Evolutionary conservation across 2,888 invertebrate genomes (phyloP), one percentile per base, ranked within the genome.

Genomic region (Meta bourneti): DNA sequence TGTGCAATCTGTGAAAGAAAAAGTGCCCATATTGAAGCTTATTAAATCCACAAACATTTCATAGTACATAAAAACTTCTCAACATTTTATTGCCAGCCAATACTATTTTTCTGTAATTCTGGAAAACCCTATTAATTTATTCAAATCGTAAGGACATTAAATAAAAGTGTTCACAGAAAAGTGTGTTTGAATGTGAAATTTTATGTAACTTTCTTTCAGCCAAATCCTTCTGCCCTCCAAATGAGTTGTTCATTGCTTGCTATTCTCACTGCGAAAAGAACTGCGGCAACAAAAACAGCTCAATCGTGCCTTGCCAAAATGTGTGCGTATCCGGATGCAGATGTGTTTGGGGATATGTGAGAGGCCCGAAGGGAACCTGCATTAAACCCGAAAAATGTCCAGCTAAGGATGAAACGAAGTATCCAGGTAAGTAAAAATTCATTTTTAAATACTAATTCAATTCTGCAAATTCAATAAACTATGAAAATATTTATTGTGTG

Each of bases 361-460:
- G 82, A 48, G 89, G 86, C 13, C 78, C 70, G 0, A 51, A 78
- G 19, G 71, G 52, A 71, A 48, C n/a, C 9, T 86, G 86, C 51
- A 79, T 78, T 6, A 70, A 49, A 6, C 11, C 19, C 8, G 51
- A 51, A 5, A 48, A 71, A 11, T 82, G 82, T 6, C 54, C 48
- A 7, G 7, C 51, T 7, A 71, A 16, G 69, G 19, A 20, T 19
- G 52, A 52, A 0, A n/a, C 19, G 20, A 72, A 72, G 8, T n/a
- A 74, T 9, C 48, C n/a, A 11, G 19, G 78, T 52, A 11, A 52
- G 78, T 52, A 19, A n/a, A 9, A 8, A 78, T 48, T 34, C 34
- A 34, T 34, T 69, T 16, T 69, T 69, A 69, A 16, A n/a, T 7
- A 5, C 5, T 5, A 69, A n/a, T 69, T 34, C n/a, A 69, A 7